Percentiles rank a stretch among this genome's conserved stretches.
phyloP scores from a whole-genome alignment of 1,140 invertebrate species.

The Aphelinus atriplicis region DNA sequence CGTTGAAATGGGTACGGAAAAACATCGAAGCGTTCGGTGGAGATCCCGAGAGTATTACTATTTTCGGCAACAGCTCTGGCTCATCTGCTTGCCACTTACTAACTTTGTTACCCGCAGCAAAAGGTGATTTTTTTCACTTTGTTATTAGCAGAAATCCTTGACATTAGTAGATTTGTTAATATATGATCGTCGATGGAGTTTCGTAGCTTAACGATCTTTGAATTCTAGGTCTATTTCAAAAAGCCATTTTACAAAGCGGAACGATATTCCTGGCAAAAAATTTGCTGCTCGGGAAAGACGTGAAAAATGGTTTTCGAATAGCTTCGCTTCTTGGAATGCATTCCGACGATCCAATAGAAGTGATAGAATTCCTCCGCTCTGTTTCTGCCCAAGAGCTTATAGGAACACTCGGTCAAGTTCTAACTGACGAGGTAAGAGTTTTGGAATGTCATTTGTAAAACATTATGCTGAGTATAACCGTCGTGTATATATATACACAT shows the following conservation, averaged over 20 bases:
- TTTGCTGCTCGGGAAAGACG: background rate
- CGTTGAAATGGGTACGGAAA: slow-evolving; percentile 30
- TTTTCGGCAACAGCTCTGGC: slow-evolving; percentile 65
- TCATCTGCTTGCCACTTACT: slow-evolving; percentile 55
- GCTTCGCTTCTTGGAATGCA: background rate
- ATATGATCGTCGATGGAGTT: background rate
- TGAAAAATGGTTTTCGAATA: background rate
- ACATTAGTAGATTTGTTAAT: background rate
- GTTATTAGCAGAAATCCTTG: background rate
- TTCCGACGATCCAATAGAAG: no score
- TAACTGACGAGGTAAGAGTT: background rate
- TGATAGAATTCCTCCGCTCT: no score
- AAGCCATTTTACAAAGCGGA: slow-evolving; percentile 11
- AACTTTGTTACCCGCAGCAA: slow-evolving; percentile 47
- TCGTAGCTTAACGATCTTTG: background rate
- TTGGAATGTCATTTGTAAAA: no score
- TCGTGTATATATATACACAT: no score
- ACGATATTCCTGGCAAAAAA: background rate
- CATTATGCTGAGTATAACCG: no score
- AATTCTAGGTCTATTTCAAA: slow-evolving; percentile 9
- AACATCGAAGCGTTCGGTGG: slow-evolving; percentile 36
- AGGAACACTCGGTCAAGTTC: no score
- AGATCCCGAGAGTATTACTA: slow-evolving; percentile 54
- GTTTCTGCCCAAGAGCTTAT: no score
- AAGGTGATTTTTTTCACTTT: slow-evolving; percentile 33